A percentile compares a stretch with the other conserved stretches of the same genome.
phyloP scores from a whole-genome alignment of 2,888 invertebrate species.

The Argyresthia goedartella region DNA sequence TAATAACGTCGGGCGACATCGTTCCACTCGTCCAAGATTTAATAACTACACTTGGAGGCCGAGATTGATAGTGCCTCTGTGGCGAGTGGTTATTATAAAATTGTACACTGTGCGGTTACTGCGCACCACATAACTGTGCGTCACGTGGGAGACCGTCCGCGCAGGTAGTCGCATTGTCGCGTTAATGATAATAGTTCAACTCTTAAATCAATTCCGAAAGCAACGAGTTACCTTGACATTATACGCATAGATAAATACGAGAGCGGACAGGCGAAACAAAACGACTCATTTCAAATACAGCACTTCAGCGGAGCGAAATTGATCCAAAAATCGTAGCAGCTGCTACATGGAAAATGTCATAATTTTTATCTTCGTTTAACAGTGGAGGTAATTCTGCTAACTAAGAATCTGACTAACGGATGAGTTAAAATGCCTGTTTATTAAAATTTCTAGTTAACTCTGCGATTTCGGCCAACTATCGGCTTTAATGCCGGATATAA shows the following conservation, averaged over 20 bases:
- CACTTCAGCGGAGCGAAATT: constrained; percentile 46
- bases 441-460: too few species aligned
- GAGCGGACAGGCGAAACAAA: constrained; percentile 44
- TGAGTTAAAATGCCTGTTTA: too few species aligned
- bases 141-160: background rate
- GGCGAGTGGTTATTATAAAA: constrained; percentile 46
- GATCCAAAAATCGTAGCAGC: constrained; percentile 56
- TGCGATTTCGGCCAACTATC: too few species aligned
- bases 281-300: constrained; percentile 52
- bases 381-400: too few species aligned
- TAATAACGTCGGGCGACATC: constrained; percentile 54
- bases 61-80: constrained; percentile 64
- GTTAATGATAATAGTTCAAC: background rate
- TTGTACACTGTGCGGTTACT: constrained; percentile 16
- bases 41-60: constrained; percentile 50
- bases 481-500: too few species aligned
- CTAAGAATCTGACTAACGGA: too few species aligned
- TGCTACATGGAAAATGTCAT: constrained; percentile 46
- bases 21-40: constrained; percentile 55
- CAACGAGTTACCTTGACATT: background rate
- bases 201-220: background rate
- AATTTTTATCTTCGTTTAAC: constrained; percentile 33
- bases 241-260: constrained; percentile 23
- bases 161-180: background rate
- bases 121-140: background rate